Base-by-base conservation (phyloP, 2,888 invertebrate genomes). In the Leucophenga maculata region DNA sequence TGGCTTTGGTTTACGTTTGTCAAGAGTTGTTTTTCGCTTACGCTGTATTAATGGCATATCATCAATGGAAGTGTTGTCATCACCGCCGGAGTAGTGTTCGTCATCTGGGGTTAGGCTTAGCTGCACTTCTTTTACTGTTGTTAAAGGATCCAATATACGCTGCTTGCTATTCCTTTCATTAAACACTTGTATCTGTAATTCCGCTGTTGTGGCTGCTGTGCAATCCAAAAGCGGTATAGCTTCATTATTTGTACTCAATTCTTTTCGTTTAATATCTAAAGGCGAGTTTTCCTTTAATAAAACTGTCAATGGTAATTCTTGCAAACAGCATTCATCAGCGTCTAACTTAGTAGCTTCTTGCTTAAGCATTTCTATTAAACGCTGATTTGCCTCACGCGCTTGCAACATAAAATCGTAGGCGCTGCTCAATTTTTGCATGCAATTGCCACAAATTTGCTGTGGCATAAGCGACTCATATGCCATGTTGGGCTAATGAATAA, bases 381-480 rank as follows among this genome's bases (percentile, higher is more conserved):
- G 3, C 18, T 8, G 4, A 26, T 60, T 60, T 16, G 8, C 16
- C 16, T 60, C 39, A 8, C 39, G 59, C 3, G 59, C 59, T 39
- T 60, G 16, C 16, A 60, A 9, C n/a, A 60, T n/a, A 39, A 60
- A 60, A 11, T 60, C 59, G 39, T 60, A 60, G n/a, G 59, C 59
- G 16, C 16, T 60, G n/a, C 39, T 6, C 16, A 60, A 6, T 18
- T 60, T 39, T 8, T n/a, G 16, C 1, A 8, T n/a, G 18, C 59
- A 60, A 68, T 31, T 39, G 39, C 9, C 9, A 31, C 59, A 60
- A 2, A 60, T 31, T 2, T 20, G 22, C 6, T 54, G 54, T 18
- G 54, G 54, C 9, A 54, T 6, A 0, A 4, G 18, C 22, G 18
- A 18, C 13, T 3, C n/a, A 13, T 54, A 20, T 20, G 91, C 18